phyloP scores from a whole-genome alignment of 2,113 vertebrate species.

The Rhea americana region DNA sequence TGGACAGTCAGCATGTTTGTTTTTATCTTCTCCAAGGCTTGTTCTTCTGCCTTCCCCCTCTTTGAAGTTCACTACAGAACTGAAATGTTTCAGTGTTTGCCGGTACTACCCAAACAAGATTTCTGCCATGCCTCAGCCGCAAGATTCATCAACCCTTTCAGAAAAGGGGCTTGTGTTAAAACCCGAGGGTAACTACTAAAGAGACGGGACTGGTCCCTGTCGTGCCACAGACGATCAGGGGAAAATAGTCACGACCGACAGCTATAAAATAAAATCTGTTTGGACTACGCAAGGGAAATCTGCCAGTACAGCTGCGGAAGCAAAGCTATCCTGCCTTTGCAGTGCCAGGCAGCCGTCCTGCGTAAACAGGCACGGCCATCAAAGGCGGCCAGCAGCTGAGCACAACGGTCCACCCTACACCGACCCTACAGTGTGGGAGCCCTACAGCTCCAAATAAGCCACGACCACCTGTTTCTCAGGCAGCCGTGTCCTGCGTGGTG shows the following conservation, averaged over 20 bases:
- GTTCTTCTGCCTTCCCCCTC: slow-evolving; percentile 1
- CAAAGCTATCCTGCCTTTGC: not conserved
- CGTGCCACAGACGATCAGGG: not conserved
- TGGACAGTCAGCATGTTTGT: slow-evolving; percentile 8
- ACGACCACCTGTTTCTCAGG: slow-evolving; percentile 58
- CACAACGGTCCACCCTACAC: not conserved
- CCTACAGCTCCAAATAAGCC: not conserved
- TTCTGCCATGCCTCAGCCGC: not conserved
- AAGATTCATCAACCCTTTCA: not conserved
- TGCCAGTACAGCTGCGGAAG: not conserved
- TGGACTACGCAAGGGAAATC: not conserved
- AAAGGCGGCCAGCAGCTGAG: slow-evolving; percentile 68
- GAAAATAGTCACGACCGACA: not conserved
- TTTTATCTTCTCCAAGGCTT: slow-evolving; percentile 37
- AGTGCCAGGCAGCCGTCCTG: not conserved
- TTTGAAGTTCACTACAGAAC: slow-evolving; percentile 38
- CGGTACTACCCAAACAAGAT: not conserved
- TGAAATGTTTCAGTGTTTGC: slow-evolving; percentile 15
- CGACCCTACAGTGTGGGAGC: not conserved
- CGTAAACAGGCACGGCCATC: not conserved
- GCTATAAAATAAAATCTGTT: not conserved
- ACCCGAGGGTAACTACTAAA: not conserved
- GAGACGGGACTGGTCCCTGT: not conserved
- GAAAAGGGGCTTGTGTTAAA: not conserved
- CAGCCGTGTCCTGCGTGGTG: not conserved